Conservation (phyloP, 2,113 vertebrate species). For the Leptodactylus fuscus region DNA sequence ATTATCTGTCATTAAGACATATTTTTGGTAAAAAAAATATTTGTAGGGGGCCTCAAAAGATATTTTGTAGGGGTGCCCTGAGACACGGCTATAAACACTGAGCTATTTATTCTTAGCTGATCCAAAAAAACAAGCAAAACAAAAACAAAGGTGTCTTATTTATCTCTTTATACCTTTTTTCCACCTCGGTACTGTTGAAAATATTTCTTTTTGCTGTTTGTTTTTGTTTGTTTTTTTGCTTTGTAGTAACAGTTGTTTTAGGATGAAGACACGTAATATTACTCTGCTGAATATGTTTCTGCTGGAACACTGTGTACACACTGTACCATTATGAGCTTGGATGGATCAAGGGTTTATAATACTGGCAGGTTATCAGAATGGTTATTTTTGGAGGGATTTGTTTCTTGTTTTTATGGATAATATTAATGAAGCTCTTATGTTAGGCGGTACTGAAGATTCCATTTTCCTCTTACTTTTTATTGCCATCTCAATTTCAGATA, state of each 20-base stretch:
- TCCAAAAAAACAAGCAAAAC: too few species aligned
- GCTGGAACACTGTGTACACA: slow-evolving; percentile 36
- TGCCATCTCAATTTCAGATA: slow-evolving; percentile 50
- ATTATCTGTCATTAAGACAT: too few species aligned
- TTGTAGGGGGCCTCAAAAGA: too few species aligned
- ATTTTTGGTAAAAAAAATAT: too few species aligned
- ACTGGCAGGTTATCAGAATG: slow-evolving; percentile 46
- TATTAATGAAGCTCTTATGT: slow-evolving; percentile 44
- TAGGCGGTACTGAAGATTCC: slow-evolving; percentile 35
- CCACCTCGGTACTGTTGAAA: background rate
- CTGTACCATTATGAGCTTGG: slow-evolving; percentile 29
- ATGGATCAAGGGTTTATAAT: slow-evolving; percentile 49
- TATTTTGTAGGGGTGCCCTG: too few species aligned
- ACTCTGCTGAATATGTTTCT: slow-evolving; percentile 29
- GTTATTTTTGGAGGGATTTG: slow-evolving; percentile 53
- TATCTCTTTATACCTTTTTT: slow-evolving; percentile 3
- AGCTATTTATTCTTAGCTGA: too few species aligned
- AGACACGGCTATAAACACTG: too few species aligned
- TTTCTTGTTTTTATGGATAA: slow-evolving; percentile 42
- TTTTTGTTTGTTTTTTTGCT: background rate
- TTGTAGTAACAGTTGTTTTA: slow-evolving; percentile 33
- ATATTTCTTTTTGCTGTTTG: slow-evolving; percentile 5
- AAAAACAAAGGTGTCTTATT: slow-evolving; percentile 9
- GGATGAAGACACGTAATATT: slow-evolving; percentile 30
- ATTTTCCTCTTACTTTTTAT: slow-evolving; percentile 45